These are phyloP conservation scores for Hydrophis major DNA, from an alignment of 2,797 vertebrate species.

Conservation along the genomic window DNA sequence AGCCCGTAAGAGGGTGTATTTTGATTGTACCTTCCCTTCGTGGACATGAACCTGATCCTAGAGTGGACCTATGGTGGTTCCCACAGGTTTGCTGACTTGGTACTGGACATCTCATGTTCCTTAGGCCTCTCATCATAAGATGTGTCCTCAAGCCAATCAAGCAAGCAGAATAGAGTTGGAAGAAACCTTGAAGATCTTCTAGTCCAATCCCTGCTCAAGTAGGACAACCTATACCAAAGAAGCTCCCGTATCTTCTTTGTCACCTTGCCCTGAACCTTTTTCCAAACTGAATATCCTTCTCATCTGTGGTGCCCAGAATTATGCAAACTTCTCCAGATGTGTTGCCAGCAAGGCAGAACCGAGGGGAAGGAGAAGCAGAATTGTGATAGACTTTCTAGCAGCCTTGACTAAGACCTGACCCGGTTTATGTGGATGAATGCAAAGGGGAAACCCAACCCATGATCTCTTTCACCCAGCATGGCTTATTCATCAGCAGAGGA, in stretches of 20 bases:
- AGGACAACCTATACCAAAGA: too few relatives aligned
- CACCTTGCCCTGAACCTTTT: neutral
- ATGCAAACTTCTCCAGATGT: neutral
- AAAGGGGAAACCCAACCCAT: neutral
- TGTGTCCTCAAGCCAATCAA: neutral
- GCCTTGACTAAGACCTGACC: neutral
- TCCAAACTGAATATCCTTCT: neutral
- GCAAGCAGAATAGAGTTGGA: neutral
- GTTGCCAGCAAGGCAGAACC: neutral
- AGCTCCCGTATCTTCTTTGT: neutral
- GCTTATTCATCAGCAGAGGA: neutral
- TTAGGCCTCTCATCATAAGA: neutral
- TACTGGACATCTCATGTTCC: neutral
- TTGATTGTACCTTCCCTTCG: neutral
- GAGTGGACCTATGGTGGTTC: neutral
- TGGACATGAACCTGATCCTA: neutral
- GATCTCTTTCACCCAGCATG: neutral
- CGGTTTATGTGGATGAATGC: neutral
- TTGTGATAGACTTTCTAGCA: neutral
- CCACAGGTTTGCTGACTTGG: neutral
- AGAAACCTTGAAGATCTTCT: neutral
- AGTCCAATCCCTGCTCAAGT: neutral
- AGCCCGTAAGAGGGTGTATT: neutral
- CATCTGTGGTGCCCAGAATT: neutral
- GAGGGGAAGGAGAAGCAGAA: neutral